phyloP scores from a whole-genome alignment of 2,888 invertebrate species.

The Dimorphilus gyrociliatus region DNA sequence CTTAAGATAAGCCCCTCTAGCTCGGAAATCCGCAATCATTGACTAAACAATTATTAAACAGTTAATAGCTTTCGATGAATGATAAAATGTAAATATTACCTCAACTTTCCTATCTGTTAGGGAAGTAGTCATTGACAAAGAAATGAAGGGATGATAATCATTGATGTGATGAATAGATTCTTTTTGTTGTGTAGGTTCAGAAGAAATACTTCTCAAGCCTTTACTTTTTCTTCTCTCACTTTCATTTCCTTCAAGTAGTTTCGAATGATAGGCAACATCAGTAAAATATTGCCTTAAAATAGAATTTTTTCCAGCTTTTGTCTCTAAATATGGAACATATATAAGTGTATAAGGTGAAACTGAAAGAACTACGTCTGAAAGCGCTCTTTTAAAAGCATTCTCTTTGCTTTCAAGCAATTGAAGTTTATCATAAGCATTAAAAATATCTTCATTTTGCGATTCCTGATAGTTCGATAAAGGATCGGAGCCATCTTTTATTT shows the following conservation, averaged over 20 bases:
- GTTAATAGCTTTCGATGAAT: too few species aligned
- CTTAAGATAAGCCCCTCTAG: slow-evolving; percentile 53
- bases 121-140: too few species aligned
- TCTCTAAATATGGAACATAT: slow-evolving; percentile 70
- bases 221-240: too few species aligned
- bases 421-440: too few species aligned
- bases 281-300: slow-evolving; percentile 54
- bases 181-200: neutral
- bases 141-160: too few species aligned
- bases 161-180: neutral
- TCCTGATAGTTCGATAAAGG: slow-evolving; percentile 50
- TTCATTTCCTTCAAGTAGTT: slow-evolving; percentile 15
- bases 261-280: slow-evolving; percentile 53
- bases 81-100: slow-evolving; percentile 1
- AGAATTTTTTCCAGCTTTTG: slow-evolving; percentile 61
- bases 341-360: slow-evolving; percentile 72
- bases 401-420: slow-evolving; percentile 14
- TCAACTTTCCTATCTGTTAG: too few species aligned
- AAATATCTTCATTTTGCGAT: slow-evolving; percentile 37
- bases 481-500: slow-evolving; percentile 42
- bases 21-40: slow-evolving; percentile 65
- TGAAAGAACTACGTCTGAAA: slow-evolving; percentile 56
- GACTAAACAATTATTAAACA: slow-evolving; percentile 46
- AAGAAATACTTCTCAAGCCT: too few species aligned
- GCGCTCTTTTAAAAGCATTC: slow-evolving; percentile 51